Evolutionary conservation across 2,797 vertebrate genomes (phyloP).

Genomic region (Calcarius lapponicus): DNA sequence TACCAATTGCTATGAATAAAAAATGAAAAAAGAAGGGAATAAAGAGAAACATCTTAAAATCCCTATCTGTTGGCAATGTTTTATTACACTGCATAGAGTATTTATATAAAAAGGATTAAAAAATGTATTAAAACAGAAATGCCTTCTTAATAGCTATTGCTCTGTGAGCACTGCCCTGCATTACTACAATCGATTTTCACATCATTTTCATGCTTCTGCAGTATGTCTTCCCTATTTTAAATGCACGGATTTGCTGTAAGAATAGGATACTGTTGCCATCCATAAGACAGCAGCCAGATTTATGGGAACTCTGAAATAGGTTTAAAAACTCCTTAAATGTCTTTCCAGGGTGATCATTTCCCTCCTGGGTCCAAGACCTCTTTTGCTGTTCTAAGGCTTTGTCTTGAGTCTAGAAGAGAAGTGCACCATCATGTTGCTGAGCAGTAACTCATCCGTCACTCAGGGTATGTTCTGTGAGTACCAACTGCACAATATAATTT

Average conservation of each 20-base stretch:
- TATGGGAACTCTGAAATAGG: background rate
- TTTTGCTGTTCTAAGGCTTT: background rate
- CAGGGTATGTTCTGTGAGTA: conserved; percentile 31
- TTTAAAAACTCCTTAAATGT: background rate
- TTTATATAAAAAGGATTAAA: conserved; percentile 43
- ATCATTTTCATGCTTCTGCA: conserved; percentile 44
- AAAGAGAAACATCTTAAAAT: background rate
- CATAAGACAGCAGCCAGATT: conserved; percentile 41
- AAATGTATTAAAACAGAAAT: conserved; percentile 41
- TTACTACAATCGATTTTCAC: conserved; percentile 47
- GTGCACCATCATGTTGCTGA: background rate
- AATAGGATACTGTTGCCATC: background rate
- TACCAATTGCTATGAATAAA: background rate
- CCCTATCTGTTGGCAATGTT: background rate
- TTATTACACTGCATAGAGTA: conserved; percentile 31
- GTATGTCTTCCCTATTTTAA: conserved; percentile 13
- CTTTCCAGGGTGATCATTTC: background rate
- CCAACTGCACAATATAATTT: conserved; percentile 52
- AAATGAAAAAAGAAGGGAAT: background rate
- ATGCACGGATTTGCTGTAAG: conserved; percentile 11
- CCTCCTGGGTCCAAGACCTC: background rate
- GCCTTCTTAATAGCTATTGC: conserved; percentile 21
- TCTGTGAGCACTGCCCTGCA: background rate
- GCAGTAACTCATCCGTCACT: conserved; percentile 51
- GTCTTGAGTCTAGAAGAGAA: background rate